phyloP scores from a whole-genome alignment of 1,140 invertebrate species.

The Drosophila littoralis region DNA sequence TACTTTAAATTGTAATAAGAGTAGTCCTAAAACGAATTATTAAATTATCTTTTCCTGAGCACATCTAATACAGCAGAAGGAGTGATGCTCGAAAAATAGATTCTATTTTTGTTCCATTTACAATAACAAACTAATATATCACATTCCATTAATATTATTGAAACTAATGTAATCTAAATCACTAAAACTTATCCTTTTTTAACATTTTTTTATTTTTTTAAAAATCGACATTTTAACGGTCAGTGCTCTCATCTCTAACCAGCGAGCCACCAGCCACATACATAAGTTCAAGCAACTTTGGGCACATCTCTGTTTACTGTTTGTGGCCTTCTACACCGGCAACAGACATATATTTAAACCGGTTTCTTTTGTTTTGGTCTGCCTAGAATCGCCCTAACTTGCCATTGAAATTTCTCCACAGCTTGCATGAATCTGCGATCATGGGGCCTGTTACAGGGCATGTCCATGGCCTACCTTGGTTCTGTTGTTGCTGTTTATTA shows the following conservation, averaged over 20 bases:
- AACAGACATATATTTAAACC: slow-evolving; percentile 35
- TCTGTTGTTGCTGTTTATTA: slow-evolving; percentile 61
- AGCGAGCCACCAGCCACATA: slow-evolving; percentile 15
- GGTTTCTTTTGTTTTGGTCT: slow-evolving; percentile 65
- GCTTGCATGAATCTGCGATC: slow-evolving; percentile 32
- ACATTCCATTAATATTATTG: too few relatives aligned
- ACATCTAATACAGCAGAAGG: too few relatives aligned
- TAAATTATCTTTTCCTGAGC: too few relatives aligned
- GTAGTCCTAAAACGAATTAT: too few relatives aligned
- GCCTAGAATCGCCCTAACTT: slow-evolving; percentile 51
- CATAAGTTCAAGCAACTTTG: slow-evolving; percentile 42
- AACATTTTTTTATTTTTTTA: not conserved
- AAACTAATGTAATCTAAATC: too few relatives aligned
- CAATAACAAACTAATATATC: too few relatives aligned
- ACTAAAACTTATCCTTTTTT: not conserved
- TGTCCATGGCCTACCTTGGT: slow-evolving; percentile 57
- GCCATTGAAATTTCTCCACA: slow-evolving; percentile 54
- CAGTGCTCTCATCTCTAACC: slow-evolving; percentile 5
- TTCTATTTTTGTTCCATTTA: too few relatives aligned
- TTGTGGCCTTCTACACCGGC: slow-evolving; percentile 24
- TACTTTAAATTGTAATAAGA: not conserved
- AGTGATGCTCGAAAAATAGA: too few relatives aligned
- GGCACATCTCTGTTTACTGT: slow-evolving; percentile 26
- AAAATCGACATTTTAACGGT: not conserved
- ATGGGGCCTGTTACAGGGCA: slow-evolving; percentile 8